Conservation (phyloP, 2,888 invertebrate genomes). For the Tuta absoluta region DNA sequence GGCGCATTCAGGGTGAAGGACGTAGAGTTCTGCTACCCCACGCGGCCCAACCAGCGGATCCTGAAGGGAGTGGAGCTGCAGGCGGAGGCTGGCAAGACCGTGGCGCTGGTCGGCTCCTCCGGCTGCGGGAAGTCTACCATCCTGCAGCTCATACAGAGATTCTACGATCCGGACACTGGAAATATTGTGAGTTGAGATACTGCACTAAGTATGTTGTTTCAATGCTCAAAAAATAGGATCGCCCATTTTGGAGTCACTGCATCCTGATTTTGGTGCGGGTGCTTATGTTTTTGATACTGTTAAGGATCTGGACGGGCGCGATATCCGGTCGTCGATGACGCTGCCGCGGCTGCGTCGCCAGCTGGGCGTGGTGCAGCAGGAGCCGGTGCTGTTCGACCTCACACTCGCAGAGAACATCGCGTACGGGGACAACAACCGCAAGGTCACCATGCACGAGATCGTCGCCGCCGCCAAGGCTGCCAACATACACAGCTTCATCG, state of each 20-base stretch:
- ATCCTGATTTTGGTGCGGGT: too few relatives aligned
- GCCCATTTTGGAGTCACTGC: too few relatives aligned
- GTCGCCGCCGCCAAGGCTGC: slow-evolving; percentile 88
- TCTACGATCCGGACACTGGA: slow-evolving; percentile 88
- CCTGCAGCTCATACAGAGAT: slow-evolving; percentile 88
- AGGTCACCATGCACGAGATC: slow-evolving; percentile 86
- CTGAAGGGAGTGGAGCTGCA: slow-evolving; percentile 85
- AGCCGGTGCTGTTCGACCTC: slow-evolving; percentile 80
- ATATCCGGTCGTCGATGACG: slow-evolving; percentile 81
- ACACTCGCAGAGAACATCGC: slow-evolving; percentile 88
- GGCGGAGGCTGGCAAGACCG: slow-evolving; percentile 86
- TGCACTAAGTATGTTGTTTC: too few relatives aligned
- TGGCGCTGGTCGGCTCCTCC: slow-evolving; percentile 87
- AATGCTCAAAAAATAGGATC: too few relatives aligned
- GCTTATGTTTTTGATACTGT: background rate
- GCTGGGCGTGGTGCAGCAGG: slow-evolving; percentile 91
- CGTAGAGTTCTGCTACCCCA: slow-evolving; percentile 90
- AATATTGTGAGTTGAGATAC: slow-evolving; percentile 59
- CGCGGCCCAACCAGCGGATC: slow-evolving; percentile 85
- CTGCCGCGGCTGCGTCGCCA: slow-evolving; percentile 85
- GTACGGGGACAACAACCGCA: slow-evolving; percentile 89
- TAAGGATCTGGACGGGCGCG: slow-evolving; percentile 80
- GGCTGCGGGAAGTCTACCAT: slow-evolving; percentile 92
- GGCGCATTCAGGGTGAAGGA: slow-evolving; percentile 86
- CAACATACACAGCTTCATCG: slow-evolving; percentile 90